These are phyloP conservation scores for Thereva nobilitata DNA, from an alignment of 2,888 invertebrate genomes.

Conservation along the genomic window DNA sequence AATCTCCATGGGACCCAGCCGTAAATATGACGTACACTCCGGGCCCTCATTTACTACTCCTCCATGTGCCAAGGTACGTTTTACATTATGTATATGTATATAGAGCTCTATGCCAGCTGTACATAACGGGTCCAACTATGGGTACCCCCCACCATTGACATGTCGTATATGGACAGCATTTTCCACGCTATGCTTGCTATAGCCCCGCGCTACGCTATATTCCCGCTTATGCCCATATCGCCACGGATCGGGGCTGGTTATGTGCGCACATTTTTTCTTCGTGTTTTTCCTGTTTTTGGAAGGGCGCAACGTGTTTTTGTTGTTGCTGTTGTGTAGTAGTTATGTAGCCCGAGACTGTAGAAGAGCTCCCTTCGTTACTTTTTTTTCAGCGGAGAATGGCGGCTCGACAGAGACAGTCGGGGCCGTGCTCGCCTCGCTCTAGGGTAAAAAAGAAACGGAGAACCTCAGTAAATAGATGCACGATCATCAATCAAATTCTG, in stretches of 20 bases:
- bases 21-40: slow-evolving; percentile 24
- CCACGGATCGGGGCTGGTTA: not conserved
- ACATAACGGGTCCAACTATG: not conserved
- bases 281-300: slow-evolving; percentile 30
- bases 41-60: slow-evolving; percentile 9
- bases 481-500: slow-evolving; percentile 47
- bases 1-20: slow-evolving; percentile 28
- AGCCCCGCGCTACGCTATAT: slow-evolving; percentile 16
- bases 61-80: slow-evolving; percentile 16
- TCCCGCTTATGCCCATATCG: not conserved
- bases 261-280: slow-evolving; percentile 14
- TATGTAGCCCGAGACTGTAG: slow-evolving; percentile 43
- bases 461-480: slow-evolving; percentile 43
- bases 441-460: slow-evolving; percentile 27
- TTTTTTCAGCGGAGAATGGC: not conserved
- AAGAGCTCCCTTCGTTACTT: slow-evolving; percentile 7
- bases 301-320: slow-evolving; percentile 28
- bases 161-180: slow-evolving; percentile 12
- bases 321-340: slow-evolving; percentile 38
- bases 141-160: not conserved
- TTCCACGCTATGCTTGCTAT: slow-evolving; percentile 21
- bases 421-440: slow-evolving; percentile 3
- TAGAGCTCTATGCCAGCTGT: not conserved
- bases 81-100: not conserved
- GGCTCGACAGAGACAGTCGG: not conserved